Conservation (phyloP, 2,113 vertebrate genomes). For the Colinus virginianus region DNA sequence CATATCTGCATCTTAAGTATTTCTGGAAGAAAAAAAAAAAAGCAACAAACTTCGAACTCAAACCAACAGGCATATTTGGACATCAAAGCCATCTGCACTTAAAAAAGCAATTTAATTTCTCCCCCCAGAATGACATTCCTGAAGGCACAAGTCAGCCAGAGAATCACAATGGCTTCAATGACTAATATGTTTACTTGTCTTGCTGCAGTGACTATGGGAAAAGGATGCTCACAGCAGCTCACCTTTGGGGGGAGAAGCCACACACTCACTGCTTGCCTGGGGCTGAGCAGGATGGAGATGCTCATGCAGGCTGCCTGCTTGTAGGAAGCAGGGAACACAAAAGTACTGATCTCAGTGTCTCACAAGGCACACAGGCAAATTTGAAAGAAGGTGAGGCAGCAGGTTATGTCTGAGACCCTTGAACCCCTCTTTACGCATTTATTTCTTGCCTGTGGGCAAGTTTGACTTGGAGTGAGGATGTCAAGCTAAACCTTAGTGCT, state of each 20-base stretch:
- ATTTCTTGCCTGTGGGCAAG: background rate
- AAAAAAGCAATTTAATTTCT: constrained; percentile 40
- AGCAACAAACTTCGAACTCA: background rate
- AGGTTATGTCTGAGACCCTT: accelerated
- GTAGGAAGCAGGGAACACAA: background rate
- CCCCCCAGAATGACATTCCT: constrained; percentile 48
- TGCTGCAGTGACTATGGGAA: background rate
- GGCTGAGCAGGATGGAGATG: background rate
- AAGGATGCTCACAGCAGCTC: background rate
- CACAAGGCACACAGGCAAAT: background rate
- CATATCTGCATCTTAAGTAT: background rate
- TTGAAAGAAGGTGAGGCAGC: background rate
- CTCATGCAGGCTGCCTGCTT: background rate
- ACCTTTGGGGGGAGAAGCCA: background rate
- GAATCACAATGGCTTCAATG: constrained; percentile 46
- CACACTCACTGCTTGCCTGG: background rate
- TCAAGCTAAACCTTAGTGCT: background rate
- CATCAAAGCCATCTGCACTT: constrained; percentile 46
- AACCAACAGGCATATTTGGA: background rate
- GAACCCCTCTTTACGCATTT: background rate
- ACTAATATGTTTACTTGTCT: constrained; percentile 54
- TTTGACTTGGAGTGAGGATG: background rate
- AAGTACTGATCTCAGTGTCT: background rate
- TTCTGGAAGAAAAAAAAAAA: background rate
- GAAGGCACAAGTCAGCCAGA: constrained; percentile 48